Conservation (phyloP, 2,888 invertebrate genomes). For the Boloria euphrosyne region DNA sequence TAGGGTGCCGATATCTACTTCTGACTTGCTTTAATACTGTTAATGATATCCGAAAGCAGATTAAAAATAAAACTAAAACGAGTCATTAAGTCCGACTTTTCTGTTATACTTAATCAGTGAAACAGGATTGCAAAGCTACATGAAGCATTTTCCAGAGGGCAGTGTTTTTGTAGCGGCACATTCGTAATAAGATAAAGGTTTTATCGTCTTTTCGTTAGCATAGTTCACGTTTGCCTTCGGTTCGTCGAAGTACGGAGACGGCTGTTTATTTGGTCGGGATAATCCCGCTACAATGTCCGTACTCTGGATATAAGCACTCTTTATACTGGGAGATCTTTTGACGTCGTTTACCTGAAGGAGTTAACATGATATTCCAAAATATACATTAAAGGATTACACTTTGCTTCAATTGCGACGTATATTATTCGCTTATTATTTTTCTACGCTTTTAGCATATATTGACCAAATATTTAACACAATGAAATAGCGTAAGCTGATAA, state of each 20-base stretch:
- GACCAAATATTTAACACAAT: too few relatives aligned
- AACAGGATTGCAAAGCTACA: slow-evolving; percentile 47
- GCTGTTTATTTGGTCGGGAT: slow-evolving; percentile 72
- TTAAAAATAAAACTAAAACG: slow-evolving; percentile 25
- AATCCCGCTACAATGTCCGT: slow-evolving; percentile 67
- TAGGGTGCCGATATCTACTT: background rate
- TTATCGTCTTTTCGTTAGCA: slow-evolving; percentile 78
- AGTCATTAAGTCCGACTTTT: slow-evolving; percentile 21
- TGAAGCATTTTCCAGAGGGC: slow-evolving; percentile 44
- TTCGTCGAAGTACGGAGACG: slow-evolving; percentile 61
- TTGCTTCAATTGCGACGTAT: too few relatives aligned
- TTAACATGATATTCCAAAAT: slow-evolving; percentile 23
- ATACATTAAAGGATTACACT: slow-evolving; percentile 7
- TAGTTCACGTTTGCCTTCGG: slow-evolving; percentile 65
- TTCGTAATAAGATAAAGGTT: slow-evolving; percentile 78
- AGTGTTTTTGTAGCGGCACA: slow-evolving; percentile 50
- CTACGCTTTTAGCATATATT: too few relatives aligned
- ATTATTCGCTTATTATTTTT: too few relatives aligned
- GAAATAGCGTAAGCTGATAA: too few relatives aligned
- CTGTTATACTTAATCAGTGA: slow-evolving; percentile 25
- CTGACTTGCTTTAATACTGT: slow-evolving; percentile 12
- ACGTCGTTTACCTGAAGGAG: slow-evolving; percentile 52
- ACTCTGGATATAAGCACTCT: slow-evolving; percentile 56
- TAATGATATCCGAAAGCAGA: slow-evolving; percentile 7
- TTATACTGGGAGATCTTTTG: slow-evolving; percentile 54